A percentile compares a stretch with the other conserved stretches of the same genome.
Evolutionary conservation across 2,113 vertebrate species (phyloP).

Genomic region (Toxostoma redivivum): DNA sequence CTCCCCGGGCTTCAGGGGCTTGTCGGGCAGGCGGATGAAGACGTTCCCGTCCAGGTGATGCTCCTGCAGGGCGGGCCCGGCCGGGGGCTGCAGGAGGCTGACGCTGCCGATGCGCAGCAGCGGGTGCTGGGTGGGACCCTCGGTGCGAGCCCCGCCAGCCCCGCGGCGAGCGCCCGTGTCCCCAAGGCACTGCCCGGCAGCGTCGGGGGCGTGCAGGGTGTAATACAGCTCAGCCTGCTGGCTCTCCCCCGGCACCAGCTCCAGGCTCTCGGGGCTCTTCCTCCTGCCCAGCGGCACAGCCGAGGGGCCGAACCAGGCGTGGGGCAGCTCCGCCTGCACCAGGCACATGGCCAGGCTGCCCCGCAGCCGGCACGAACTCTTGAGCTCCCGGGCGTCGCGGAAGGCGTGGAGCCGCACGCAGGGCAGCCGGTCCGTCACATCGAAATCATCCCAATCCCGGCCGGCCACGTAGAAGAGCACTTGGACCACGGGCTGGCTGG

Average conservation of each 20-base stretch:
- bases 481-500: constrained; percentile 88
- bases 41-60: constrained; percentile 89
- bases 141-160: constrained; percentile 63
- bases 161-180: constrained; percentile 48
- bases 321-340: constrained; percentile 88
- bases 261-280: constrained; percentile 77
- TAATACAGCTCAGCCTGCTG: constrained; percentile 93
- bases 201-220: constrained; percentile 84
- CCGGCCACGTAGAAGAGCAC: constrained; percentile 96
- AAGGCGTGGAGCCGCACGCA: constrained; percentile 93
- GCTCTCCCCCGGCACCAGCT: constrained; percentile 70
- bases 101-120: constrained; percentile 95
- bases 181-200: constrained; percentile 80
- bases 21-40: constrained; percentile 90
- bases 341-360: constrained; percentile 91
- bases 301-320: constrained; percentile 87
- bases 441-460: constrained; percentile 95
- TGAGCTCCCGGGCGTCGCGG: constrained; percentile 86
- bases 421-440: constrained; percentile 84
- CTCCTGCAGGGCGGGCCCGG: constrained; percentile 84
- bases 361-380: constrained; percentile 88
- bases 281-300: constrained; percentile 79
- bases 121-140: constrained; percentile 89
- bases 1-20: constrained; percentile 88
- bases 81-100: constrained; percentile 85